Evolutionary conservation across 2,888 invertebrate genomes (phyloP), one percentile per base, ranked within the genome.

Genomic region (Microdon myrmicae): DNA sequence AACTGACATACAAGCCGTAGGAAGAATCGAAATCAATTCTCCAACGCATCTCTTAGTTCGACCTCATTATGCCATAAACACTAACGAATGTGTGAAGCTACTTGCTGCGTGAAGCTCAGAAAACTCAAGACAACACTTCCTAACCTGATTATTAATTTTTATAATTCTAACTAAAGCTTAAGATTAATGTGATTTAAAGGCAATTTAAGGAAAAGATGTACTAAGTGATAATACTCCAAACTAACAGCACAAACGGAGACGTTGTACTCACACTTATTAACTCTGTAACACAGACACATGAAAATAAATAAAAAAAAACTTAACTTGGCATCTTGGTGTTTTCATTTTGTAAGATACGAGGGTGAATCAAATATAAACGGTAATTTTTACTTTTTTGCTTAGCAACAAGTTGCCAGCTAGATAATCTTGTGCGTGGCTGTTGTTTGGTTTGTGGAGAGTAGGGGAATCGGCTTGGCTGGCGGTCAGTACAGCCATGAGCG

Each of bases 151-250:
- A 41, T 37, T 16, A 10, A 7, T 29, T 31, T 25, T 14, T 6
- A 31, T 47, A 22, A 20, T 35, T 37, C 28, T 23, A 25, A 44
- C 38, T 23, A 25, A 28, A 34, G 44, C 28, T 38, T 64, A 64
- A 64, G 64, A 45, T 51, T 41, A 56, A 64, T 47, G 45, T 56
- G 45, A 53, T 45, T 54, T 43, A 56, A 48, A 20, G 22, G 25
- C n/a, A n/a, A n/a, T n/a, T n/a, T n/a, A n/a, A 10, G 10, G 31
- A 41, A 19, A 38, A 22, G 19, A 25, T 32, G 9, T 31, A 47
- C 7, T n/a, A 26, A 38, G 20, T 17, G 35, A 45, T 26, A 31
- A n/a, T 3, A 39, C 20, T 19, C 20, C 28, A 31, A 29, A 26
- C 28, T 19, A 17, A 41, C 26, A 41, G 29, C 28, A 37, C 35